These are phyloP conservation scores for Neoaliturus tenellus DNA, from an alignment of 2,888 invertebrate genomes.

Conservation along the genomic window DNA sequence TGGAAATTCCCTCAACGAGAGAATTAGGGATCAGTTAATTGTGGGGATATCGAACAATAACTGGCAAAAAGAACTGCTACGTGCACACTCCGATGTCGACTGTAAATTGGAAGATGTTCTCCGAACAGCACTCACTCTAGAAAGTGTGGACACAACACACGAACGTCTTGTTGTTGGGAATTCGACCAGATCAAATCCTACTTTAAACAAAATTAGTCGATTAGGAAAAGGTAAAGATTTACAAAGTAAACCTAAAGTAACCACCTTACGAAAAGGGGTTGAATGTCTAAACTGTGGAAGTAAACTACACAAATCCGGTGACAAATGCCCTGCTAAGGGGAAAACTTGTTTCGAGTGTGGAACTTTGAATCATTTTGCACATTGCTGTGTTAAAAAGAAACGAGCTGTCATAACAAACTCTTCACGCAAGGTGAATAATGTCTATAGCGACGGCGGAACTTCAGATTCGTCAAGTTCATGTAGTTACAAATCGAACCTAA, in stretches of 20 bases:
- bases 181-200: background rate
- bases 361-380: background rate
- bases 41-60: background rate
- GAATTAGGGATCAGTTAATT: slow-evolving; percentile 32
- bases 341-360: background rate
- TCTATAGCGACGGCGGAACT: background rate
- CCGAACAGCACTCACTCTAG: background rate
- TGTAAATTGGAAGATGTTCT: slow-evolving; percentile 7
- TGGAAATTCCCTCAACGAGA: background rate
- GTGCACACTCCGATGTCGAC: background rate
- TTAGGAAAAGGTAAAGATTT: background rate
- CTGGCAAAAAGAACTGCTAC: slow-evolving; percentile 18
- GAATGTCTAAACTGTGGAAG: background rate
- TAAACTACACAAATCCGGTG: background rate
- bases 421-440: background rate
- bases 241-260: background rate
- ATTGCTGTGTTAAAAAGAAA: slow-evolving; percentile 2
- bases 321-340: slow-evolving; percentile 10
- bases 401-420: background rate
- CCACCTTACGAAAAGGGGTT: background rate
- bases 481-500: background rate
- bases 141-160: background rate
- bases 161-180: background rate
- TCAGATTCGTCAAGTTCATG: background rate
- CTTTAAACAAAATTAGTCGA: background rate